A percentile compares a stretch with the other conserved stretches of the same genome.
phyloP scores from a whole-genome alignment of 2,888 invertebrate species.

The Cheilosia vulpina region DNA sequence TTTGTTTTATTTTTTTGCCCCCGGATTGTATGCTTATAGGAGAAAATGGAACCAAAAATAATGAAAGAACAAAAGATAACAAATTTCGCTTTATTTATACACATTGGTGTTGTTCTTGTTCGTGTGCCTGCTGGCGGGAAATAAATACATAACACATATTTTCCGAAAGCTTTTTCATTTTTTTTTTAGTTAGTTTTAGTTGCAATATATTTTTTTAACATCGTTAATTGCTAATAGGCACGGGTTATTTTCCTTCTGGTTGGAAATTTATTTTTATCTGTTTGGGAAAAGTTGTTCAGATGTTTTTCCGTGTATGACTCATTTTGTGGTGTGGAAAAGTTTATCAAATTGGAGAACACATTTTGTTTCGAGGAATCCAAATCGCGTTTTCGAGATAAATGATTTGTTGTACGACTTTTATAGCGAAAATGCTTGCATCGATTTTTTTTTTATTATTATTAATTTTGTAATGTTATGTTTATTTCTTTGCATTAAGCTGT shows the following conservation, averaged over 20 bases:
- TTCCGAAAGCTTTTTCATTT: not conserved
- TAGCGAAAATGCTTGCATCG: not conserved
- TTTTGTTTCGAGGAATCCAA: not conserved
- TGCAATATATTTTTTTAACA: conserved; percentile 11
- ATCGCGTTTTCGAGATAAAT: not conserved
- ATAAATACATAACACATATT: conserved; percentile 15
- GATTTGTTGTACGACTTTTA: not conserved
- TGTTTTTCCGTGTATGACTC: conserved; percentile 6
- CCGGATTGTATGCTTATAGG: not conserved
- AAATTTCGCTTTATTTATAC: conserved; percentile 9
- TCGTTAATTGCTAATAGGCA: conserved; percentile 27
- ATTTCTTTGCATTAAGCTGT: not conserved
- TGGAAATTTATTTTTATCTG: conserved; percentile 12
- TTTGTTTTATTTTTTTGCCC: not conserved
- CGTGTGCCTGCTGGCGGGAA: not conserved
- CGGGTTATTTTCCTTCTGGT: not conserved
- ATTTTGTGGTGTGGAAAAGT: conserved; percentile 14
- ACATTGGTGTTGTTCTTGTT: too few species aligned
- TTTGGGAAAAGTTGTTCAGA: conserved; percentile 1
- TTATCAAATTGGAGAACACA: not conserved
- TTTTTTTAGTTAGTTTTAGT: not conserved
- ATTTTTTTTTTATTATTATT: not conserved
- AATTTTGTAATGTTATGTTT: not conserved
- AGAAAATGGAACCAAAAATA: not conserved
- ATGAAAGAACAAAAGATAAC: not conserved